These are phyloP conservation scores for Xenopus tropicalis DNA, from an alignment of 2,113 vertebrate genomes.

Conservation along the genomic window DNA sequence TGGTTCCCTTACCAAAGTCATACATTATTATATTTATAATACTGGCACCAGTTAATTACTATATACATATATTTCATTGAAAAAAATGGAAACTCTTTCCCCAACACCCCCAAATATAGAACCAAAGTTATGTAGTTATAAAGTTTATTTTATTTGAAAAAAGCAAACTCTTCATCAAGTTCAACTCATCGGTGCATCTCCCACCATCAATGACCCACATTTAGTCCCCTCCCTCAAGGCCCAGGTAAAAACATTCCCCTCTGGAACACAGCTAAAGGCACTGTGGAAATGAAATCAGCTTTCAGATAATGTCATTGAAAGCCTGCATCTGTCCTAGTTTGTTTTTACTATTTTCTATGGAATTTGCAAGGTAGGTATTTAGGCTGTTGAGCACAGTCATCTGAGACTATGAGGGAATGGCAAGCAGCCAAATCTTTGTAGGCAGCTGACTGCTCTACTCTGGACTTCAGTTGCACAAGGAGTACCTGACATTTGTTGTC, in stretches of 20 bases:
- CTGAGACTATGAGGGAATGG: constrained; percentile 65
- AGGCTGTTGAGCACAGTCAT: constrained; percentile 59
- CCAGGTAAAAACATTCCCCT: too few relatives aligned
- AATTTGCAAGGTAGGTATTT: constrained; percentile 63
- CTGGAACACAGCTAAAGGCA: constrained; percentile 42
- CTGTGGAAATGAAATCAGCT: constrained; percentile 89
- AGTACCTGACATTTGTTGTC: too few relatives aligned
- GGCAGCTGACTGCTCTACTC: constrained; percentile 14
- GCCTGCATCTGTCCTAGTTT: constrained; percentile 43
- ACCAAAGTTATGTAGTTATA: too few relatives aligned
- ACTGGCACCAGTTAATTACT: too few relatives aligned
- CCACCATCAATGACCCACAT: too few relatives aligned
- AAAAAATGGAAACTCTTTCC: too few relatives aligned
- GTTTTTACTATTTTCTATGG: constrained; percentile 11
- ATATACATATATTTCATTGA: too few relatives aligned
- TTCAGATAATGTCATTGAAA: constrained; percentile 65
- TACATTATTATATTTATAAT: too few relatives aligned
- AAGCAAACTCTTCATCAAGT: constrained; percentile 94
- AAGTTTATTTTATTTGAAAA: constrained; percentile 63
- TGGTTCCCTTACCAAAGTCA: too few relatives aligned
- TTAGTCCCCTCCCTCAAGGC: too few relatives aligned
- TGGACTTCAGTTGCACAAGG: constrained; percentile 1
- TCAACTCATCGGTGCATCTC: constrained; percentile 64
- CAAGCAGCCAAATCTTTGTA: constrained; percentile 50
- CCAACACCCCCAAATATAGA: too few relatives aligned